Base-by-base conservation (phyloP, 2,113 vertebrate genomes). In the Typhlomys cinereus region DNA sequence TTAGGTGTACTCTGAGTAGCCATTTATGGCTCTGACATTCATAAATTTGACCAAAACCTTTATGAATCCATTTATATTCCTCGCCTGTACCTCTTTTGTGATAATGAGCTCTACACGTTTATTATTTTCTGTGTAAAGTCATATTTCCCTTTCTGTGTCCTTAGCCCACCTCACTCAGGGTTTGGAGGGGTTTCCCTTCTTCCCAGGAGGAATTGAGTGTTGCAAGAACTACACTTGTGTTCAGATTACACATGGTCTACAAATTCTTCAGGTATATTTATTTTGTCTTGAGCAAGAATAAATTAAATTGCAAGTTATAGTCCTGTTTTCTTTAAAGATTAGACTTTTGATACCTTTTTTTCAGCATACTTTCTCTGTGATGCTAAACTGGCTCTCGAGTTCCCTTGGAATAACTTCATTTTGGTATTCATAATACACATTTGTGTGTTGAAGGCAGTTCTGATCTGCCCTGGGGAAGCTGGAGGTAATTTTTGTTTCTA, bases 21-120 rank as follows among this genome's bases (percentile, higher is more conserved):
- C 94, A 85, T 96, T 96, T 95, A 96, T 88, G 93, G 69, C 91
- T 95, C 93, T 96, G 96, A 97, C 96, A 97, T 96, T 97, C 95
- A 96, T 96, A 96, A 96, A 96, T 96, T 95, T 96, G 96, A 71
- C 57, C 94, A 85, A 95, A 96, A 96, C 95, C 94, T 97, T 94
- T 95, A 94, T 95, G 94, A 96, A 92, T 94, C 87, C 94, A 97
- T 95, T 96, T 92, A 91, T 48, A 94, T 95, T 89, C 96, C 94
- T 85, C 31, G 62, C 73, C 87, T 83, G 61, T 79, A 39, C 46
- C 59, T 91, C 93, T 81, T 91, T 86, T 78, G 76, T 89, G 89
- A 84, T 96, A 95, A 94, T 96, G 94, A 96, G 91, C 87, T 96
- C 87, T 57, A 48, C 12, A 6, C 57, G 0, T 87, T 94, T 94